phyloP scores from a whole-genome alignment of 1,140 invertebrate genomes.

The Penaeus vannamei region DNA sequence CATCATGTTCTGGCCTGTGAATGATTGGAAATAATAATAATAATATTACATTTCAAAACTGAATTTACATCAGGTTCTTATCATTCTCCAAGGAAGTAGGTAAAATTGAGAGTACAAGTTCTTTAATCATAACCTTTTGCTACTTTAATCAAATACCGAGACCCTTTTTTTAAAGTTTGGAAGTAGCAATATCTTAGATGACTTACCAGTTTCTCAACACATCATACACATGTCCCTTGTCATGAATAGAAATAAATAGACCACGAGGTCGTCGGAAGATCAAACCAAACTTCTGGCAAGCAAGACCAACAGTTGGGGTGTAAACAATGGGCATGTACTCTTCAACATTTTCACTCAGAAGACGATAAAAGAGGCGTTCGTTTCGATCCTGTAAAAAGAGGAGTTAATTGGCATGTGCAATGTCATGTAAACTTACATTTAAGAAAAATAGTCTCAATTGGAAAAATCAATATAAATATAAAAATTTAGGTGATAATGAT shows the following conservation, averaged over 20 bases:
- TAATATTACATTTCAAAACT: neutral
- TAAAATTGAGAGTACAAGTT: no score
- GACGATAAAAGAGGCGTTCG: conserved; percentile 94
- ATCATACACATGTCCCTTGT: conserved; percentile 93
- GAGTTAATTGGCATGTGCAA: neutral
- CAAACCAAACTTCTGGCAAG: conserved; percentile 96
- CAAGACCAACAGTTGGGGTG: conserved; percentile 96
- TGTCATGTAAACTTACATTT: no score
- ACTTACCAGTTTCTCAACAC: conserved; percentile 89
- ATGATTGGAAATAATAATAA: conserved; percentile 70
- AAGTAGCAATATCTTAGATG: neutral
- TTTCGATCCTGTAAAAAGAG: conserved; percentile 86
- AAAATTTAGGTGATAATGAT: no score
- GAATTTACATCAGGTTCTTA: no score
- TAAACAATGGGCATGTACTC: conserved; percentile 98
- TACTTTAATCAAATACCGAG: neutral
- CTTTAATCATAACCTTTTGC: no score
- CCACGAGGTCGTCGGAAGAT: conserved; percentile 95
- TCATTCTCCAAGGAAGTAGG: no score
- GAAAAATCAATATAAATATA: neutral
- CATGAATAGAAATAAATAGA: conserved; percentile 96
- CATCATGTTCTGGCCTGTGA: conserved; percentile 91
- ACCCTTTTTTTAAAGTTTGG: neutral
- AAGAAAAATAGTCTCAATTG: neutral
- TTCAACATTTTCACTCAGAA: conserved; percentile 93